Conservation (phyloP, 2,113 vertebrate species). For the Centrocercus urophasianus region DNA sequence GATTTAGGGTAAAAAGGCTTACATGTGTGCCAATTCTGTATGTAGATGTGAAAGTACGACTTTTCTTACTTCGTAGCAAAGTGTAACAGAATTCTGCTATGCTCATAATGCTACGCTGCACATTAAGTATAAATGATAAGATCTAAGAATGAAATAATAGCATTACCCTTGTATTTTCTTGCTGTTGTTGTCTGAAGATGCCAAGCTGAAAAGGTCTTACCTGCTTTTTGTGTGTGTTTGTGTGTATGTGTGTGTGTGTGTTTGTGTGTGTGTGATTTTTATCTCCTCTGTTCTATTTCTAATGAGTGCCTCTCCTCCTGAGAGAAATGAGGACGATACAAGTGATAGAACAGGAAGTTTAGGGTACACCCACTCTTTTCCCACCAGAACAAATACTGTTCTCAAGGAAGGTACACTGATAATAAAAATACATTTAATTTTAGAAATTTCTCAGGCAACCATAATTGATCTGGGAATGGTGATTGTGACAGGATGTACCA, state of each 20-base stretch:
- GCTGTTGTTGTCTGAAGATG: background rate
- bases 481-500: background rate
- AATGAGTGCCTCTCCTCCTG: conserved; percentile 18
- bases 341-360: conserved; percentile 28
- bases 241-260: background rate
- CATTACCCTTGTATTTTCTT: background rate
- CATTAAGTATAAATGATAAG: background rate
- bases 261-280: background rate
- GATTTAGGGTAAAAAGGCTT: background rate
- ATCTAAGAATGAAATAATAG: background rate
- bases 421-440: conserved; percentile 41
- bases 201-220: background rate
- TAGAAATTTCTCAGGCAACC: background rate
- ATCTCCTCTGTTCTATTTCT: conserved; percentile 40
- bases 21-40: background rate
- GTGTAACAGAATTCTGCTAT: background rate
- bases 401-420: conserved; percentile 24
- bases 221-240: background rate
- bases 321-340: conserved; percentile 5
- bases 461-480: background rate
- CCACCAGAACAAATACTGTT: conserved; percentile 50
- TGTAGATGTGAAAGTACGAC: background rate
- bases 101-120: background rate
- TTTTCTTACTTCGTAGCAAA: background rate
- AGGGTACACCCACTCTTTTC: conserved; percentile 49